Percentiles rank a stretch among this genome's conserved stretches.
Conservation (phyloP, 2,888 invertebrate species). For the Phorcus lineatus region DNA sequence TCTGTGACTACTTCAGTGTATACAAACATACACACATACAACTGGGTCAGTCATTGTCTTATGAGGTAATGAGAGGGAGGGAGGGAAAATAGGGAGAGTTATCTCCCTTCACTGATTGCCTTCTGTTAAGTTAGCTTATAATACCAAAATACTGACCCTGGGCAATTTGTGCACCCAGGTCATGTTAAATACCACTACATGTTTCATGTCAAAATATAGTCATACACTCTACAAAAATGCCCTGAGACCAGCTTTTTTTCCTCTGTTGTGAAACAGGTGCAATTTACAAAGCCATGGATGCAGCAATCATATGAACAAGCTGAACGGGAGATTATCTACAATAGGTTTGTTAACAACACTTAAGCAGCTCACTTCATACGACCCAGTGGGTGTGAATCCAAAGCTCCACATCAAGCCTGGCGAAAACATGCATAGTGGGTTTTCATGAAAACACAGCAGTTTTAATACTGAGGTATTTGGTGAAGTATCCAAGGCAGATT, state of each 20-base stretch:
- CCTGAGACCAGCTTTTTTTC: conserved; percentile 10
- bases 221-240: conserved; percentile 13
- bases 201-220: conserved; percentile 8
- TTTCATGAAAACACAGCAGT: conserved; percentile 9
- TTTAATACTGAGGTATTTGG: conserved; percentile 13
- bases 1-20: neutral
- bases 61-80: conserved; percentile 12
- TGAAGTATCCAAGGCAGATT: conserved; percentile 15
- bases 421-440: conserved; percentile 13
- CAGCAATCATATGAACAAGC: conserved; percentile 1
- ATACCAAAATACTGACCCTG: conserved; percentile 10
- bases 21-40: neutral
- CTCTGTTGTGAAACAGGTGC: conserved; percentile 8
- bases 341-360: neutral
- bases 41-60: conserved; percentile 11
- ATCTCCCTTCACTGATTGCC: conserved; percentile 7
- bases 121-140: neutral
- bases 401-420: neutral
- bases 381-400: conserved; percentile 4
- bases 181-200: conserved; percentile 4
- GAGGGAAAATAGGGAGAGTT: conserved; percentile 4
- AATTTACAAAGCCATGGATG: conserved; percentile 15
- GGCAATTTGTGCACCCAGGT: neutral
- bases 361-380: neutral
- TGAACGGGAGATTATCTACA: neutral